Base-by-base conservation (phyloP, 2,113 vertebrate species). In the Anolis carolinensis region DNA sequence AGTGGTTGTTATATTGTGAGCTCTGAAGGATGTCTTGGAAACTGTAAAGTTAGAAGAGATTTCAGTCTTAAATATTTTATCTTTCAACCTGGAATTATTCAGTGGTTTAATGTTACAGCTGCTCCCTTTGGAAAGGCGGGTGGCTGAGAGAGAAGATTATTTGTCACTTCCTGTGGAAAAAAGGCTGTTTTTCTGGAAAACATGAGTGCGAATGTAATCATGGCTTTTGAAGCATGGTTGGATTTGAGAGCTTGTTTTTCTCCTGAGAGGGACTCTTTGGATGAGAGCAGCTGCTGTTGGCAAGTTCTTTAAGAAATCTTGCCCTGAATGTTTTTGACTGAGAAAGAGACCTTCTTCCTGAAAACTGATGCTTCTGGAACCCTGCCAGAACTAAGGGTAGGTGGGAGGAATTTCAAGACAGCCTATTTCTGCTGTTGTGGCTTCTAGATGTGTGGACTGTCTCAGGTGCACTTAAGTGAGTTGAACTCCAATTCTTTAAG, bases 31-130 rank as follows among this genome's bases (percentile, higher is more conserved):
- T 92, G 87, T 59, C 83, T 92, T 87, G 79, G 81, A 93, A 93
- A 91, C 86, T 52, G 82, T 78, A 32, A 94, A 75, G 85, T 89
- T 90, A 81, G 86, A 92, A 76, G 85, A 85, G 80, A 73, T 88
- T 91, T 83, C 76, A 0, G 0, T 87, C 86, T 92, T 94, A 93
- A 95, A 95, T 95, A 94, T 95, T 95, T 95, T 78, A 94, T 94
- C 87, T 90, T 71, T 80, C 48, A 79, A 84, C 62, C 88, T 94
- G 92, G 92, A 94, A 94, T 95, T 93, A 94, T 94, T 94, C 92
- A 94, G 94, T 90, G 84, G 84, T 85, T 92, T 92, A 93, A 92
- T 88, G 82, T n/a, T 92, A 67, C 0, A 83, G 93, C 87, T 84
- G 88, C 73, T 94, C 91, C 93, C 90, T 76, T 92, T 90, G 89